Evolutionary conservation across 2,888 invertebrate genomes (phyloP).

Genomic region (Ennomos erosarius): DNA sequence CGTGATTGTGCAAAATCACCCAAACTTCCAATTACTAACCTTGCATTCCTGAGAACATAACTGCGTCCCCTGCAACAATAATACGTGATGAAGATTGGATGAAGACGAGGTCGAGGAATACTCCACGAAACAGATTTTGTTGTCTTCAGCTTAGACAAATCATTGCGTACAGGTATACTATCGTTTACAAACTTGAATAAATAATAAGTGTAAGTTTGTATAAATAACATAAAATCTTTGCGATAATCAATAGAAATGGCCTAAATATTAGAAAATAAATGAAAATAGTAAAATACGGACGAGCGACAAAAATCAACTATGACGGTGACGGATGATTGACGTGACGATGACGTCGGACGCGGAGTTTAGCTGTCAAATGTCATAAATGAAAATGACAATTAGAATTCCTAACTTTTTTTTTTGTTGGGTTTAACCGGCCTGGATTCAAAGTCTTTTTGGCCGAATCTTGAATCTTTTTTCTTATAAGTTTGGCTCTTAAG

Average conservation of each 20-base stretch:
- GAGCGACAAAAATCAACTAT: neutral
- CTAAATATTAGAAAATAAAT: constrained; percentile 19
- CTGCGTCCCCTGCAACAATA: constrained; percentile 86
- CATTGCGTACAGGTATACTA: neutral
- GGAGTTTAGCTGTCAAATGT: too few relatives aligned
- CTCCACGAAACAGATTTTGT: constrained; percentile 12
- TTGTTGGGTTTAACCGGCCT: too few relatives aligned
- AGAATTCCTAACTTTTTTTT: too few relatives aligned
- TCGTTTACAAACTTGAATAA: neutral
- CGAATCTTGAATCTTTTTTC: too few relatives aligned
- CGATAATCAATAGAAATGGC: neutral
- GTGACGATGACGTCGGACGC: too few relatives aligned
- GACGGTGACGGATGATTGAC: neutral
- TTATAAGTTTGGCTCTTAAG: too few relatives aligned
- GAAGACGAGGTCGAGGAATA: constrained; percentile 5
- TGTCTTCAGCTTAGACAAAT: neutral
- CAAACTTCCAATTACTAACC: constrained; percentile 68
- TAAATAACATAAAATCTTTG: constrained; percentile 4
- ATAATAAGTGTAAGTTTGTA: neutral
- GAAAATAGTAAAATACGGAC: constrained; percentile 5
- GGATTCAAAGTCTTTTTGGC: too few relatives aligned
- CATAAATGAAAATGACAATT: too few relatives aligned
- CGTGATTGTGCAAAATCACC: neutral
- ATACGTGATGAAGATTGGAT: constrained; percentile 35
- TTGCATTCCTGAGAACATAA: constrained; percentile 87